Conservation (phyloP, 1,140 invertebrate genomes). For the Megalopta genalis region DNA sequence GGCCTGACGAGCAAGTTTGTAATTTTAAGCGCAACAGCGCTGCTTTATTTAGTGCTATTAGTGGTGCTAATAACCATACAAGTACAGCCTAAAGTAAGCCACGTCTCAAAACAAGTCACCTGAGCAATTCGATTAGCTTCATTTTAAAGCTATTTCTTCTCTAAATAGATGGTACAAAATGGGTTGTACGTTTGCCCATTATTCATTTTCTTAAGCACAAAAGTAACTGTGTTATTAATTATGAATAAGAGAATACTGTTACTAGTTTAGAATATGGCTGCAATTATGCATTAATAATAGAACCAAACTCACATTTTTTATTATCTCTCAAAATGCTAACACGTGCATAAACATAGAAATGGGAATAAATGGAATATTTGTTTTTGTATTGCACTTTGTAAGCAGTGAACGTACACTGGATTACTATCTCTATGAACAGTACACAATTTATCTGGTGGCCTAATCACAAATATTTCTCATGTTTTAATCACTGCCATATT, state of each 20-base stretch:
- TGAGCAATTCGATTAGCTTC: conserved; percentile 20
- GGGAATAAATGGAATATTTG: conserved; percentile 1
- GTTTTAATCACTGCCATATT: conserved; percentile 51
- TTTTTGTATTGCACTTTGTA: background rate
- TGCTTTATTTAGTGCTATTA: conserved; percentile 85
- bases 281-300: background rate
- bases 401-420: conserved; percentile 3
- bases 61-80: conserved; percentile 84
- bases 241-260: conserved; percentile 1
- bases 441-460: conserved; percentile 30
- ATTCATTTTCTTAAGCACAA: conserved; percentile 24
- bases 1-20: conserved; percentile 84
- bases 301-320: conserved; percentile 6
- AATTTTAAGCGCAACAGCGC: conserved; percentile 84
- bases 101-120: background rate
- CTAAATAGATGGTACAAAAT: conserved; percentile 25
- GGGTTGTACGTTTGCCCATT: background rate
- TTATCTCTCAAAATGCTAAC: background rate
- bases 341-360: background rate
- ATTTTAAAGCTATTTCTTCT: conserved; percentile 16
- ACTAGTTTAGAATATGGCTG: background rate
- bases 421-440: conserved; percentile 10
- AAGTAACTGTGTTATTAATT: conserved; percentile 11
- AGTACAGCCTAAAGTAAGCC: conserved; percentile 81
- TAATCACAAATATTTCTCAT: conserved; percentile 30